phyloP scores from a whole-genome alignment of 2,113 vertebrate species.

The Litocranius walleri region DNA sequence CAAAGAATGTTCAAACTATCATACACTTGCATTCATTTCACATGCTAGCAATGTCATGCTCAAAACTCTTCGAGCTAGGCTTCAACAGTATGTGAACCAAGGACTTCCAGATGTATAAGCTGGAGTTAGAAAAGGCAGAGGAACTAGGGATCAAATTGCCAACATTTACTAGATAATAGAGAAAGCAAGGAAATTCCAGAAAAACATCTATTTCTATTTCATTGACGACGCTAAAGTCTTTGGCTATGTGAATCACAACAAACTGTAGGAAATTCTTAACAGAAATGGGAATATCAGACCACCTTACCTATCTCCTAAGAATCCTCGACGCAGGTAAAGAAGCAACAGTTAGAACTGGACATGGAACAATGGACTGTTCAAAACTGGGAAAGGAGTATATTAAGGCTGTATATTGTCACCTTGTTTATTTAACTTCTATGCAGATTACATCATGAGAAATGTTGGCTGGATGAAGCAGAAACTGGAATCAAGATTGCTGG shows the following conservation, averaged over 20 bases:
- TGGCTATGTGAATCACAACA: neutral
- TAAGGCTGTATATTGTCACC: neutral
- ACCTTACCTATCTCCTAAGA: neutral
- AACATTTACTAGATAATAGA: neutral
- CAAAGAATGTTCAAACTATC: neutral
- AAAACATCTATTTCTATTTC: neutral
- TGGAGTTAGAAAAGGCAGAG: neutral
- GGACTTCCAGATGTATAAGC: neutral
- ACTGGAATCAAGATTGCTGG: neutral
- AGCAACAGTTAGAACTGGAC: neutral
- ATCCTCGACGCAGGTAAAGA: neutral
- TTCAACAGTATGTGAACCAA: neutral
- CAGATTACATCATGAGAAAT: neutral
- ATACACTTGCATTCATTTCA: neutral
- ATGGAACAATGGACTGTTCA: neutral
- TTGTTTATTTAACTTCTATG: neutral
- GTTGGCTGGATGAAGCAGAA: neutral
- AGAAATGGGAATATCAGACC: neutral
- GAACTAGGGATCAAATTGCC: neutral
- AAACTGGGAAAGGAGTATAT: neutral
- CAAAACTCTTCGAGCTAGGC: neutral
- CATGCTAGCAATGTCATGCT: neutral
- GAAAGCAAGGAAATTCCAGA: neutral
- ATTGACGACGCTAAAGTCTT: neutral
- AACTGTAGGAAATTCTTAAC: neutral